Evolutionary conservation across 1,140 invertebrate genomes (phyloP).

Genomic region (Macrobrachium rosenbergii): DNA sequence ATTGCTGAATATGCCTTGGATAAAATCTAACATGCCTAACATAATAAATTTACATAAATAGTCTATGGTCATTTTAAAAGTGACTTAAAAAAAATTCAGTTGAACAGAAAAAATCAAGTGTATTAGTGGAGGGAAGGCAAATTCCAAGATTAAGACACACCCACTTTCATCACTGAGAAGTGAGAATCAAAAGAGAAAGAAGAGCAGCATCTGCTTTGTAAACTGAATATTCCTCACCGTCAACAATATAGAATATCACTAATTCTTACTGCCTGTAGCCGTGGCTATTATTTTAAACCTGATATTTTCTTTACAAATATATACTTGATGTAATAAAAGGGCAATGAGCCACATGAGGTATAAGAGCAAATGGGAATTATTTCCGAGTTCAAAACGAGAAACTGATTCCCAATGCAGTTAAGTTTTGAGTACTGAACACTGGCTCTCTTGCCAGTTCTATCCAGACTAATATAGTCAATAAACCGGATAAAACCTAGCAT

Average conservation of each 20-base stretch:
- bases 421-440: conserved; percentile 1
- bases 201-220: too few relatives aligned
- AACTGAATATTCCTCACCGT: conserved; percentile 14
- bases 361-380: neutral
- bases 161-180: too few relatives aligned
- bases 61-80: too few relatives aligned
- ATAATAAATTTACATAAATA: too few relatives aligned
- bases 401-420: neutral
- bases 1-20: too few relatives aligned
- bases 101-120: too few relatives aligned
- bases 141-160: conserved; percentile 40
- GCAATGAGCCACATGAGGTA: conserved; percentile 50
- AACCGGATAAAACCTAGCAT: neutral
- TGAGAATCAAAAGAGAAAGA: too few relatives aligned
- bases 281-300: conserved; percentile 28
- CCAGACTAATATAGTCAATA: conserved; percentile 46
- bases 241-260: conserved; percentile 53
- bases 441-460: neutral
- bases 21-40: too few relatives aligned
- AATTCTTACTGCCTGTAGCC: conserved; percentile 58
- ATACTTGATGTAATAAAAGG: conserved; percentile 5
- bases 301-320: conserved; percentile 40
- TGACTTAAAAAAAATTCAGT: too few relatives aligned
- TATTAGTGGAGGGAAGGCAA: too few relatives aligned
- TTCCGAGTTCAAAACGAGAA: neutral